Conservation (phyloP, 2,888 invertebrate genomes). For the Zele albiditarsus region DNA sequence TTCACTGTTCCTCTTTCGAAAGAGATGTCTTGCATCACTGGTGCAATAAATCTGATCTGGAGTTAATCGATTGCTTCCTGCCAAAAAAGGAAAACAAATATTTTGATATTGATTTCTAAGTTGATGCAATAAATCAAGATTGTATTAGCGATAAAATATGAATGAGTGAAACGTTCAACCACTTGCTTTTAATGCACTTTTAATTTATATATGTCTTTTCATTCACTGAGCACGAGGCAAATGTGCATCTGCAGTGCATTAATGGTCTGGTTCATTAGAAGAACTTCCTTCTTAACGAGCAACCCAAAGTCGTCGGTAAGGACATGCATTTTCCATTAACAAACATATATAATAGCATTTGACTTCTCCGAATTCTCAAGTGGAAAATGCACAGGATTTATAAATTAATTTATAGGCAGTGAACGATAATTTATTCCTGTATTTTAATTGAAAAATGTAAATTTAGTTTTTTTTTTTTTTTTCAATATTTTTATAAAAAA, state of each 20-base stretch:
- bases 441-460: not conserved
- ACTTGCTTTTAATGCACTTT: not conserved
- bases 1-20: no score
- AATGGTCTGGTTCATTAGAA: slow-evolving; percentile 42
- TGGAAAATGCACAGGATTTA: not conserved
- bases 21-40: not conserved
- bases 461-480: not conserved
- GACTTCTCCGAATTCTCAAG: slow-evolving; percentile 1
- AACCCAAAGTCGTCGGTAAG: not conserved
- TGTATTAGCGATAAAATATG: not conserved
- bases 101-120: not conserved
- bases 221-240: not conserved
- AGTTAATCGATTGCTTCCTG: not conserved
- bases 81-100: not conserved
- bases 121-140: not conserved
- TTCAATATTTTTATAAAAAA: not conserved
- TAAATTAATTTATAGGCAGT: not conserved
- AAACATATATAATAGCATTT: not conserved
- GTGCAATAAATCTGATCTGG: not conserved
- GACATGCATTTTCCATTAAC: slow-evolving; percentile 12
- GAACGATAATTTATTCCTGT: not conserved
- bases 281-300: slow-evolving; percentile 45
- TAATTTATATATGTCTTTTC: not conserved
- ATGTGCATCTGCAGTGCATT: slow-evolving; percentile 49
- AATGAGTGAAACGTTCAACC: not conserved